phyloP scores from a whole-genome alignment of 2,113 vertebrate genomes.

The Ranitomeya variabilis region DNA sequence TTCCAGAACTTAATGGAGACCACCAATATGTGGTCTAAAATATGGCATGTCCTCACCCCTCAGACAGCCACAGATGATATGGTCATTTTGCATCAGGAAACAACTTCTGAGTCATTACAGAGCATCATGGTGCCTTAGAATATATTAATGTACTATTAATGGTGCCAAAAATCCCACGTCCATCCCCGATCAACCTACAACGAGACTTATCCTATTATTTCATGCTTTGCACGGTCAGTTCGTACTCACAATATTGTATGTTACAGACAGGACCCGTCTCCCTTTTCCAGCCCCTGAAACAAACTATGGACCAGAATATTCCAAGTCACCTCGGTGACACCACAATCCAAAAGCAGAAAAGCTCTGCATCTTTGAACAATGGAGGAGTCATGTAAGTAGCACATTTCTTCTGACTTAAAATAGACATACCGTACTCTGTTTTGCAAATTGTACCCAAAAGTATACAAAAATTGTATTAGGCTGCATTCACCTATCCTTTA shows the following conservation, averaged over 20 bases:
- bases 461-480: no score
- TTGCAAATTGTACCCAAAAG: no score
- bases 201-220: background rate
- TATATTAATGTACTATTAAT: background rate
- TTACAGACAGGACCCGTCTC: conserved; percentile 74
- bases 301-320: conserved; percentile 79
- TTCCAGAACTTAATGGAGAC: background rate
- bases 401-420: background rate
- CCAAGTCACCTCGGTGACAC: conserved; percentile 70
- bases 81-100: background rate
- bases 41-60: background rate
- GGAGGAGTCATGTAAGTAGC: conserved; percentile 84
- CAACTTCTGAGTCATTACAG: background rate
- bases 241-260: conserved; percentile 18
- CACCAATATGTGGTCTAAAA: background rate
- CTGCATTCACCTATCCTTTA: no score
- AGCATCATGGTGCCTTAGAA: background rate
- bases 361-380: conserved; percentile 85
- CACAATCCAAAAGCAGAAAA: conserved; percentile 79
- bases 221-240: background rate
- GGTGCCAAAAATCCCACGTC: background rate
- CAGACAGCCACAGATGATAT: background rate
- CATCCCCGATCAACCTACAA: background rate
- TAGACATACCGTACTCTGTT: background rate
- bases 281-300: conserved; percentile 77